Conservation (phyloP, 2,797 vertebrate species). For the Hipposideros larvatus region DNA sequence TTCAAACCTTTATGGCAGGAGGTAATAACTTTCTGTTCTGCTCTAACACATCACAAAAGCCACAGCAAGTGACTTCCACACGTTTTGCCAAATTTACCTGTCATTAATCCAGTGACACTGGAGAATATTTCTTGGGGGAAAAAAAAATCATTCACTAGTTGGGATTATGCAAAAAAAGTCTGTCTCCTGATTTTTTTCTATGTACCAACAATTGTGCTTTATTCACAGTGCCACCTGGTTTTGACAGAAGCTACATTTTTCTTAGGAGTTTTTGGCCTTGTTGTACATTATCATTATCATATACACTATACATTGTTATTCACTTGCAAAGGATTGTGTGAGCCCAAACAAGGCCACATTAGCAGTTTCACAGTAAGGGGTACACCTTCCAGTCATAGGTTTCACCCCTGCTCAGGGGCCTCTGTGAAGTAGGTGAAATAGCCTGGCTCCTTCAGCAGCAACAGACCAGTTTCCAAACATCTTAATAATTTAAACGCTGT, state of each 20-base stretch:
- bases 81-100: conserved; percentile 35
- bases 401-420: neutral
- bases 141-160: neutral
- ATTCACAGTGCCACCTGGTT: neutral
- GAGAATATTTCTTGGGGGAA: neutral
- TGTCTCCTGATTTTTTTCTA: neutral
- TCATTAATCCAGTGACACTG: neutral
- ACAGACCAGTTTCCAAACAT: neutral
- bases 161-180: neutral
- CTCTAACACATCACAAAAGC: conserved; percentile 39
- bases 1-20: conserved; percentile 44
- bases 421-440: neutral
- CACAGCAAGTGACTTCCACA: conserved; percentile 3
- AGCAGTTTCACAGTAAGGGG: neutral
- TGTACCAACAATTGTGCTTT: neutral
- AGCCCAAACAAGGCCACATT: neutral
- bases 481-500: neutral
- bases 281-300: neutral
- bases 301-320: neutral
- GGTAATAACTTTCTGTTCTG: conserved; percentile 29
- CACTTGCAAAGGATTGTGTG: neutral
- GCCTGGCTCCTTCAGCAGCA: neutral
- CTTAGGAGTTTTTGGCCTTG: neutral
- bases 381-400: neutral
- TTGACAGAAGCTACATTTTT: conserved; percentile 39